Evolutionary conservation across 2,113 vertebrate genomes (phyloP).

Genomic region (Amazona guildingii): DNA sequence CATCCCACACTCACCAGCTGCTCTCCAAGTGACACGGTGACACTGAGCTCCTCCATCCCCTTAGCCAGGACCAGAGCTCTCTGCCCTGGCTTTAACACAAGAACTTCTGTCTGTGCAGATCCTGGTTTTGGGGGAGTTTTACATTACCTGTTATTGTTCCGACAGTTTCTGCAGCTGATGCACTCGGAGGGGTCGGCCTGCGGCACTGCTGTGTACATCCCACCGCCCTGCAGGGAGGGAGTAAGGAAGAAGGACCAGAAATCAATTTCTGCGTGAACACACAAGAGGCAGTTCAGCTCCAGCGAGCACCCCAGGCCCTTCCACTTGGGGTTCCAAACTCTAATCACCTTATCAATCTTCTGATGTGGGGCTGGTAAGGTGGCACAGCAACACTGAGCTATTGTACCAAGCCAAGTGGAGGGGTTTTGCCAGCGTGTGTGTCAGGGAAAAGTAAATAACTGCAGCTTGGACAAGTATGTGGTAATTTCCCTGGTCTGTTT

Average conservation of each 20-base stretch:
- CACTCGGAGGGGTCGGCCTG: slow-evolving; percentile 85
- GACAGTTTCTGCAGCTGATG: slow-evolving; percentile 90
- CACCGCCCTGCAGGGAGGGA: slow-evolving; percentile 77
- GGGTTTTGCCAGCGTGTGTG: not conserved
- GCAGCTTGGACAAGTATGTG: slow-evolving; percentile 22
- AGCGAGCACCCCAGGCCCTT: not conserved
- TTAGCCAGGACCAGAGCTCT: not conserved
- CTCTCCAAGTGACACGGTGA: rapidly evolving
- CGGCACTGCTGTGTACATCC: slow-evolving; percentile 81
- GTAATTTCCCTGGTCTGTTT: slow-evolving; percentile 60
- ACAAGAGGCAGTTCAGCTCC: not conserved
- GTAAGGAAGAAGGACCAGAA: not conserved
- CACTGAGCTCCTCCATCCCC: rapidly evolving
- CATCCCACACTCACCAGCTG: not conserved
- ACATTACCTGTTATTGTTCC: slow-evolving; percentile 94
- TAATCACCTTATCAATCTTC: not conserved
- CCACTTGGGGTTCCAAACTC: not conserved
- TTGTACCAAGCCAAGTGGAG: not conserved
- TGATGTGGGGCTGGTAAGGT: not conserved
- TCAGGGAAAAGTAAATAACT: slow-evolving; percentile 46
- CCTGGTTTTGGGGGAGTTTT: rapidly evolving
- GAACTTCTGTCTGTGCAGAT: rapidly evolving
- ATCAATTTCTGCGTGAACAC: not conserved
- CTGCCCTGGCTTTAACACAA: not conserved
- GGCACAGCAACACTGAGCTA: not conserved